These are phyloP conservation scores for Phallusia fumigata DNA, from an alignment of 23 tunicate species.

Conservation along the genomic window DNA sequence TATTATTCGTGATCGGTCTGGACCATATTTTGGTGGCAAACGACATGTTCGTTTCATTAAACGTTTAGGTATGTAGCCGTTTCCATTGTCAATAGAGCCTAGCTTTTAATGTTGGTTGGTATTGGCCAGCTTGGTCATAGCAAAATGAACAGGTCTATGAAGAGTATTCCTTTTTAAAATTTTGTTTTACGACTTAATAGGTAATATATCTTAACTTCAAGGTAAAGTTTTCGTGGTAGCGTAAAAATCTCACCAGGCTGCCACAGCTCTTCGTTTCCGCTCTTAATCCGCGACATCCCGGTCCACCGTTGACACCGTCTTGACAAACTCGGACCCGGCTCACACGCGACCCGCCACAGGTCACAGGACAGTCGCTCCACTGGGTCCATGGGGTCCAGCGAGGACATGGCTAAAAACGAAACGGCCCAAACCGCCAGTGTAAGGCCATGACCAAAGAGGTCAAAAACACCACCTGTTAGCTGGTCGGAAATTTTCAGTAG, in stretches of 20 bases:
- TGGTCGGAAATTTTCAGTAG: not conserved
- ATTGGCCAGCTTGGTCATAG: too few relatives aligned
- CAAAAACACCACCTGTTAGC: not conserved
- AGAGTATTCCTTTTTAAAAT: too few relatives aligned
- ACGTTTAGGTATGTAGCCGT: too few relatives aligned
- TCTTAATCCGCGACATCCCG: slow-evolving; percentile 52
- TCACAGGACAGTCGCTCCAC: slow-evolving; percentile 62
- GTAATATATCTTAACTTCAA: too few relatives aligned
- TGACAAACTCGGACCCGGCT: slow-evolving; percentile 32
- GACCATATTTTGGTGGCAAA: too few relatives aligned
- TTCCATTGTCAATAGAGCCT: too few relatives aligned
- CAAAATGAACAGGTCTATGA: too few relatives aligned
- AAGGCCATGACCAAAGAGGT: not conserved
- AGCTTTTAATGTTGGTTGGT: too few relatives aligned
- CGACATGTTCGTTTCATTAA: too few relatives aligned
- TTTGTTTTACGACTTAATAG: too few relatives aligned
- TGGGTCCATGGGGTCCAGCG: slow-evolving; percentile 39
- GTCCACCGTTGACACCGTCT: slow-evolving; percentile 44
- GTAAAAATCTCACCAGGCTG: slow-evolving; percentile 44
- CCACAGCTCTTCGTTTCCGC: slow-evolving; percentile 32
- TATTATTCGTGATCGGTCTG: too few relatives aligned
- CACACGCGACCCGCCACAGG: slow-evolving; percentile 58
- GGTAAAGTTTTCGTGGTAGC: too few relatives aligned
- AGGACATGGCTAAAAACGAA: slow-evolving; percentile 21
- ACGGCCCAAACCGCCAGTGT: not conserved